Base-by-base conservation (phyloP, 2,113 vertebrate species). In the Phalacrocorax pelagicus region DNA sequence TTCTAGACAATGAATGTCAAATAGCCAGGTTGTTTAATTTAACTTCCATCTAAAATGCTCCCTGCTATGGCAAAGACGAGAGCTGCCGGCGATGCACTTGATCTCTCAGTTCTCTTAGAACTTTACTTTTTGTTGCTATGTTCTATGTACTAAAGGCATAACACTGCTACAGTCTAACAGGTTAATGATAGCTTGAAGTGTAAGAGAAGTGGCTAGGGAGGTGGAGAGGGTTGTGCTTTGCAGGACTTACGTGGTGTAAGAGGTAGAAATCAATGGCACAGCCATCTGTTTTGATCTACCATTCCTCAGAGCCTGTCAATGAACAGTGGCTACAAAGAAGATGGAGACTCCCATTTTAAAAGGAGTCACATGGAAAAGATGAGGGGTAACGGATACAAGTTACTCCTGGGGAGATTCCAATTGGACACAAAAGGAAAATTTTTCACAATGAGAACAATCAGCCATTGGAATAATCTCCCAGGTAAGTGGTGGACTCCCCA, bases 161-260 rank as follows among this genome's bases (percentile, higher is more conserved):
- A 55, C 21, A 51, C 42, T 40, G 36, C 16, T 34, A 15, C 1
- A 2, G 55, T 49, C 24, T n/a, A 92, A 74, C 6, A 51, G 27
- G 30, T 42, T 51, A 82, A 30, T 12, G 12, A 19, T 5, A 66
- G 42, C 29, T 18, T 67, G 42, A 90, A 62, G 32, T 1, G 0
- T 24, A 42, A 78, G 15, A 58, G 47, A 82, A 58, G 12, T 17
- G 24, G 23, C 32, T 27, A 46, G 21, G 73, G n/a, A 92, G 10
- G 13, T 52, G 26, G 32, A 92, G 10, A 61, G 21, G 20, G 15
- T 32, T 55, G 16, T 34, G 12, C 10, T 54, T 13, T 61, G 40
- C 40, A 59, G 21, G 24, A 66, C 23, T 27, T 75, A 20, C 0
- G 0, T 23, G 42, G 11, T n/a, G 0, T 57, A 66, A 51, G 22